These are phyloP conservation scores for Dasyurus viverrinus DNA, from an alignment of 2,113 vertebrate genomes.

Conservation along the genomic window DNA sequence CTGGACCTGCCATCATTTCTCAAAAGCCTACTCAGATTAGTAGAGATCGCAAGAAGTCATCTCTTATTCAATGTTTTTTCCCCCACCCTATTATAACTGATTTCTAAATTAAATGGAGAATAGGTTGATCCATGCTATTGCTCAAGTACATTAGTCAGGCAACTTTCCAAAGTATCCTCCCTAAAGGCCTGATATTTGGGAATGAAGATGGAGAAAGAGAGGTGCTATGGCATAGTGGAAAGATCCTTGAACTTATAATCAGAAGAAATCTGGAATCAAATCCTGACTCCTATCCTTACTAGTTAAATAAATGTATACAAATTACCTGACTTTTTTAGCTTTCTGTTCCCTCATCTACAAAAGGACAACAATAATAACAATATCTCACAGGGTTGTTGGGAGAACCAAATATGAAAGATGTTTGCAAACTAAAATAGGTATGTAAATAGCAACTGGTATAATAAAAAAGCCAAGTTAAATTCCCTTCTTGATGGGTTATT, in stretches of 20 bases:
- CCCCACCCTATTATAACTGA: not conserved
- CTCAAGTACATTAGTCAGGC: not conserved
- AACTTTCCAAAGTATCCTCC: not conserved
- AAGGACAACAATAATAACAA: not conserved
- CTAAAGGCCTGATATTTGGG: not conserved
- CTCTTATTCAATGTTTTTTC: not conserved
- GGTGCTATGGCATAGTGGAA: too few species aligned
- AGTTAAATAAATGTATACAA: not conserved
- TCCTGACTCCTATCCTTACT: not conserved
- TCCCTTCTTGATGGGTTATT: not conserved
- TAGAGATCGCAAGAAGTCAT: constrained; percentile 24
- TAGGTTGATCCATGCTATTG: not conserved
- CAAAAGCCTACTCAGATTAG: constrained; percentile 34
- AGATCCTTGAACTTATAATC: too few species aligned
- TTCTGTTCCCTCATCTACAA: not conserved
- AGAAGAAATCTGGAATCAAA: not conserved
- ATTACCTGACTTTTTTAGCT: not conserved
- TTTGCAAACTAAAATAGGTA: not conserved
- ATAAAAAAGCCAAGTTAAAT: not conserved
- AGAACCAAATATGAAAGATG: not conserved
- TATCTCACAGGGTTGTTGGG: not conserved
- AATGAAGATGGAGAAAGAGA: not conserved
- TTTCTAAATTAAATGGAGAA: constrained; percentile 39
- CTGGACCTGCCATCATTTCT: not conserved
- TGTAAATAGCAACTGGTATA: not conserved